Conservation (phyloP, 2,113 vertebrate species). For the Chaenocephalus aceratus region DNA sequence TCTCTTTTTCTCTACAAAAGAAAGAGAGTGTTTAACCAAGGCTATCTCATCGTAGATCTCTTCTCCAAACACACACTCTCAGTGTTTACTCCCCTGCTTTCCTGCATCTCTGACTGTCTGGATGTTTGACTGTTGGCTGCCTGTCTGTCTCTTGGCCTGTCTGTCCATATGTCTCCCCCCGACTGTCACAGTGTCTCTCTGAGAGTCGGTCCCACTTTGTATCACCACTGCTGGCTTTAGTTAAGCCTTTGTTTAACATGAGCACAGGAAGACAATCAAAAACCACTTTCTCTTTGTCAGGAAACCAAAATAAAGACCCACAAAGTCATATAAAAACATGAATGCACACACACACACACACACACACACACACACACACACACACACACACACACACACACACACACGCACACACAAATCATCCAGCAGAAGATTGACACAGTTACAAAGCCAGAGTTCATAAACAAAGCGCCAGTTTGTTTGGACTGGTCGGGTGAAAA, state of each 20-base stretch:
- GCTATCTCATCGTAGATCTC: constrained; percentile 47
- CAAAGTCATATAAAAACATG: constrained; percentile 37
- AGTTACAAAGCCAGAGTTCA: constrained; percentile 68
- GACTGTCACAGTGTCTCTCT: constrained; percentile 27
- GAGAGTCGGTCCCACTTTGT: constrained; percentile 4
- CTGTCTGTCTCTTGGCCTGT: constrained; percentile 60
- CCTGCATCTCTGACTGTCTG: constrained; percentile 46
- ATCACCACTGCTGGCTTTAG: constrained; percentile 52
- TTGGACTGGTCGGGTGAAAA: constrained; percentile 63
- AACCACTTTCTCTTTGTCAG: constrained; percentile 72
- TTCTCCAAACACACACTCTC: constrained; percentile 49
- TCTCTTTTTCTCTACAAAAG: not conserved
- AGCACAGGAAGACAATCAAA: constrained; percentile 73
- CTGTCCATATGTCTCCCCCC: constrained; percentile 63
- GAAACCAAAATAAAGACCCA: constrained; percentile 61
- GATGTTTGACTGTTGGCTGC: constrained; percentile 62
- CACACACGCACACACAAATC: constrained; percentile 5
- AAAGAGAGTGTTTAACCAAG: constrained; percentile 26
- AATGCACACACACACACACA: not conserved
- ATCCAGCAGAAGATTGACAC: constrained; percentile 55
- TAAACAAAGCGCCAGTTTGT: constrained; percentile 76
- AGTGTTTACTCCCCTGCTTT: constrained; percentile 45
- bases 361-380: not conserved
- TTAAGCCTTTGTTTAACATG: constrained; percentile 71
- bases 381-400: constrained; percentile 26